These are phyloP conservation scores for Rhynchotus rufescens DNA, from an alignment of 2,797 vertebrate species.

Conservation along the genomic window DNA sequence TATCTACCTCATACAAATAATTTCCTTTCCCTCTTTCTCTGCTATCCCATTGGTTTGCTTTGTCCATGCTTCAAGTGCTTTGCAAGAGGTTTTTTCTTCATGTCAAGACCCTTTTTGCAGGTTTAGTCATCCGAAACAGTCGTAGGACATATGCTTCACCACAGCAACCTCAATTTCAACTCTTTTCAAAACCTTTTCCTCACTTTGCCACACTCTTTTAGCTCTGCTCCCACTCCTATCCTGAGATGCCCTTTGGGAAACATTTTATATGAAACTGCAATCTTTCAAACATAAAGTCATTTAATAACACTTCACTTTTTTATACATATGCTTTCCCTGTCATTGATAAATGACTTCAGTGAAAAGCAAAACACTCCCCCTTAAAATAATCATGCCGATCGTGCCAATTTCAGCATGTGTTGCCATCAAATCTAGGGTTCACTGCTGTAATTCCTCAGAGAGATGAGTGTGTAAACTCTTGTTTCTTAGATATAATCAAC, in stretches of 20 bases:
- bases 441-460: background rate
- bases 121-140: background rate
- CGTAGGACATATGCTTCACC: background rate
- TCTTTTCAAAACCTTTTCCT: background rate
- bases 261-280: background rate
- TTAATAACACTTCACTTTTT: background rate
- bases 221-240: background rate
- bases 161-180: background rate
- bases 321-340: background rate
- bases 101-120: background rate
- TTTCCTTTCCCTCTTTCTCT: background rate
- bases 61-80: background rate
- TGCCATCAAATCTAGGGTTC: accelerated
- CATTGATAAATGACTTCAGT: accelerated
- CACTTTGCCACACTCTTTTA: background rate
- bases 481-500: background rate
- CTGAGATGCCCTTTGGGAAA: background rate
- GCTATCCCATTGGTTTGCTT: background rate
- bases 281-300: background rate
- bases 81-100: background rate
- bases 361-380: background rate
- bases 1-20: background rate
- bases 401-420: accelerated
- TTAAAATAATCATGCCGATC: background rate
- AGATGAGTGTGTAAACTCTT: background rate